Evolutionary conservation across 2,113 vertebrate species (phyloP).

Genomic region (Tamias sibiricus): DNA sequence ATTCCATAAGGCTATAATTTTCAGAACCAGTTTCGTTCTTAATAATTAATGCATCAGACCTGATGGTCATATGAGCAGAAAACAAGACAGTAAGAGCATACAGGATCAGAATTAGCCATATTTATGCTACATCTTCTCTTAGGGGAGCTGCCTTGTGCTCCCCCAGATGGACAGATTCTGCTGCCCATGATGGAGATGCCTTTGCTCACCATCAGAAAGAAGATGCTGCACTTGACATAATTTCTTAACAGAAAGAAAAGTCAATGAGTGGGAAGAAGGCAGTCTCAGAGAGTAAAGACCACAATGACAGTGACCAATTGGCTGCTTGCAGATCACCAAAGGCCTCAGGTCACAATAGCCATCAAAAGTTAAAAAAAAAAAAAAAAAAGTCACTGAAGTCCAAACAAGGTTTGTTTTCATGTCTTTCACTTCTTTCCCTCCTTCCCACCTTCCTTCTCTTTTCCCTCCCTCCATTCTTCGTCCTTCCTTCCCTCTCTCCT

Average conservation of each 20-base stretch:
- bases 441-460: accelerated
- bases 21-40: too few relatives aligned
- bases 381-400: not conserved
- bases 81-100: too few relatives aligned
- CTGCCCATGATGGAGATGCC: too few relatives aligned
- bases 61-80: too few relatives aligned
- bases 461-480: accelerated
- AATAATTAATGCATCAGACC: too few relatives aligned
- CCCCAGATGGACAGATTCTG: too few relatives aligned
- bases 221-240: too few relatives aligned
- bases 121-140: too few relatives aligned
- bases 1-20: too few relatives aligned
- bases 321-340: not conserved
- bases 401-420: not conserved
- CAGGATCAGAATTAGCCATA: too few relatives aligned
- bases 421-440: not conserved
- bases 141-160: too few relatives aligned
- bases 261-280: not conserved
- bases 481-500: not conserved
- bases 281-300: not conserved
- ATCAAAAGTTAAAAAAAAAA: not conserved
- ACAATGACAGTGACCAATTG: not conserved
- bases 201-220: too few relatives aligned
- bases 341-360: not conserved
- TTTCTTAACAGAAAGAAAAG: conserved; percentile 21